Conservation (phyloP, 2,888 invertebrate species). For the Tridacna crocea region DNA sequence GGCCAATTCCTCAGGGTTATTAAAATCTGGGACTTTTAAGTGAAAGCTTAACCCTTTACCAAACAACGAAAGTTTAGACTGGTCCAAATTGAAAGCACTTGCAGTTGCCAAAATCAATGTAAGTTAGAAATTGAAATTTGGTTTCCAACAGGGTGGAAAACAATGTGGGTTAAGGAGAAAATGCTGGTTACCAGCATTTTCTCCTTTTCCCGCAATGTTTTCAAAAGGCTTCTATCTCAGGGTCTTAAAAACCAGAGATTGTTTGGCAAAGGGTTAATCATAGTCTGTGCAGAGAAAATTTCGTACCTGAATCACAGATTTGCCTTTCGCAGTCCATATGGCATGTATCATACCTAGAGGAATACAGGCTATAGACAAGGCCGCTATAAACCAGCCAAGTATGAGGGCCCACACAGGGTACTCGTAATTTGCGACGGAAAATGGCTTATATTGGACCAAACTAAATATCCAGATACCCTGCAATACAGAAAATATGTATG, state of each 20-base stretch:
- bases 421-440: conserved; percentile 91
- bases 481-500: background rate
- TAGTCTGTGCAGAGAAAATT: too few species aligned
- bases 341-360: conserved; percentile 90
- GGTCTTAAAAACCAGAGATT: too few species aligned
- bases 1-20: too few species aligned
- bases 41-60: background rate
- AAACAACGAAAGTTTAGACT: background rate
- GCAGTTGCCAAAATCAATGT: background rate
- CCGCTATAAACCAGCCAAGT: conserved; percentile 94
- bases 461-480: conserved; percentile 95
- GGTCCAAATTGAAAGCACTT: background rate
- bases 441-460: conserved; percentile 93
- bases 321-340: conserved; percentile 89
- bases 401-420: conserved; percentile 93
- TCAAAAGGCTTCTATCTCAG: too few species aligned
- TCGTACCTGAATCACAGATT: conserved; percentile 89
- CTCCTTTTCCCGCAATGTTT: conserved; percentile 5
- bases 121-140: background rate
- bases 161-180: background rate
- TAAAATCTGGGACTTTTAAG: too few species aligned
- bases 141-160: background rate
- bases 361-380: conserved; percentile 92
- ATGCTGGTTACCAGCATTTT: conserved; percentile 1
- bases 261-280: background rate